These are phyloP conservation scores for Tillus elongatus DNA, from an alignment of 2,888 invertebrate species.

Conservation along the genomic window DNA sequence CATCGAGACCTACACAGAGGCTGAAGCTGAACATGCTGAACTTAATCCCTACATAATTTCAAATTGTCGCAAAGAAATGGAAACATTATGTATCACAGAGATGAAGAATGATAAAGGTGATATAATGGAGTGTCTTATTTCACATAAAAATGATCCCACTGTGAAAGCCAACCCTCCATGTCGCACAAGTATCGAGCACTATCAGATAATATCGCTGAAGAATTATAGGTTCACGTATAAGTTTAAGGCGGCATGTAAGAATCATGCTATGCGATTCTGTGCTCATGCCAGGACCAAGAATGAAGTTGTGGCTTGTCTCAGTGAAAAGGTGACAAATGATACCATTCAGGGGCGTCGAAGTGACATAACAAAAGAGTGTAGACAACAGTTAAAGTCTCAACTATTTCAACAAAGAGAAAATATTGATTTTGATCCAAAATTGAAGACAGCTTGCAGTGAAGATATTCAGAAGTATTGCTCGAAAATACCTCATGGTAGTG, in stretches of 20 bases:
- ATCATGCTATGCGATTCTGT: slow-evolving; percentile 62
- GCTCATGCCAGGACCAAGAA: slow-evolving; percentile 63
- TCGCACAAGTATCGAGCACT: slow-evolving; percentile 90
- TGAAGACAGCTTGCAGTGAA: slow-evolving; percentile 70
- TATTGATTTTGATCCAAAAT: slow-evolving; percentile 72
- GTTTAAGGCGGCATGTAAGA: slow-evolving; percentile 89
- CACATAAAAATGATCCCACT: slow-evolving; percentile 80
- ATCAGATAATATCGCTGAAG: slow-evolving; percentile 87
- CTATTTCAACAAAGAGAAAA: slow-evolving; percentile 87
- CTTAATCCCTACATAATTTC: slow-evolving; percentile 80
- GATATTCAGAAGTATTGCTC: slow-evolving; percentile 71
- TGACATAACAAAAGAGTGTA: slow-evolving; percentile 77
- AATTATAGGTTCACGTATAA: slow-evolving; percentile 89
- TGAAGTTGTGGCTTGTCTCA: slow-evolving; percentile 78
- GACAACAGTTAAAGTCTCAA: slow-evolving; percentile 84
- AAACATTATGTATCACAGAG: slow-evolving; percentile 63
- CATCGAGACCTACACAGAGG: slow-evolving; percentile 78
- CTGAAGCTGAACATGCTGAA: slow-evolving; percentile 79
- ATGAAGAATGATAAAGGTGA: slow-evolving; percentile 73
- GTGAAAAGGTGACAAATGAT: slow-evolving; percentile 84
- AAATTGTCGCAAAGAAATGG: slow-evolving; percentile 73
- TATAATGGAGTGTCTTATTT: slow-evolving; percentile 88
- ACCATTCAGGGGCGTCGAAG: slow-evolving; percentile 68
- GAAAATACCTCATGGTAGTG: slow-evolving; percentile 57
- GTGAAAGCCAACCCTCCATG: slow-evolving; percentile 75